Evolutionary conservation across 2,888 invertebrate genomes (phyloP).

Genomic region (Pammene fasciana): DNA sequence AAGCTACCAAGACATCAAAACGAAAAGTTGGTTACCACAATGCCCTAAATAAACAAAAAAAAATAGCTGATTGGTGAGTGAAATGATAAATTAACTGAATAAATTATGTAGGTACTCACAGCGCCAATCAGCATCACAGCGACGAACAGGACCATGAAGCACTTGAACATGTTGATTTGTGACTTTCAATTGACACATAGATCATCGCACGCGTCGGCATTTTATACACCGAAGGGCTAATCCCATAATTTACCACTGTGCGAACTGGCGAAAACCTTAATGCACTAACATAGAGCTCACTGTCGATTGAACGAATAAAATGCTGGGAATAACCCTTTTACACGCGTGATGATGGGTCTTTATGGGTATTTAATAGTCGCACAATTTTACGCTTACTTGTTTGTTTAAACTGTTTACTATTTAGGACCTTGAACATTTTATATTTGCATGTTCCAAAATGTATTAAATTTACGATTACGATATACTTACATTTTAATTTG

Average conservation of each 20-base stretch:
- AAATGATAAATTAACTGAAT: too few species aligned
- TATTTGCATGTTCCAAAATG: not conserved
- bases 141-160: slow-evolving; percentile 30
- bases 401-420: slow-evolving; percentile 18
- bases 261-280: not conserved
- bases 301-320: not conserved
- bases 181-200: not conserved
- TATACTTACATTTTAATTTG: not conserved
- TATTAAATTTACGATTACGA: not conserved
- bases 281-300: not conserved
- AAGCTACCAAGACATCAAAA: too few species aligned
- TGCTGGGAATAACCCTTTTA: not conserved
- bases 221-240: slow-evolving; percentile 12
- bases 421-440: not conserved
- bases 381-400: slow-evolving; percentile 23
- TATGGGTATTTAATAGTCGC: slow-evolving; percentile 18
- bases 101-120: slow-evolving; percentile 24
- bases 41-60: too few species aligned
- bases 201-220: not conserved
- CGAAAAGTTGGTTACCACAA: too few species aligned
- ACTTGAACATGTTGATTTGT: slow-evolving; percentile 36
- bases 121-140: slow-evolving; percentile 33
- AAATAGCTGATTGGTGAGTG: too few species aligned
- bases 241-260: not conserved
- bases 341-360: too few species aligned